Evolutionary conservation across 2,113 vertebrate species (phyloP).

Genomic region (human (Homo sapiens)): GRCh38 chr12:59173001-59173500

Average conservation of each 20-base stretch:
- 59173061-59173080: not conserved
- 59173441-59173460: not conserved
- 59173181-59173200: constrained; percentile 43
- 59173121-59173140: constrained; percentile 37
- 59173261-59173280: constrained; percentile 64
- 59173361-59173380: constrained; percentile 52
- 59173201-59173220: constrained; percentile 55
- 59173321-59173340: constrained; percentile 68
- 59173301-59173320: constrained; percentile 39
- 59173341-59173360: constrained; percentile 67
- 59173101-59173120: not conserved
- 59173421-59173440: not conserved
- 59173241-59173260: constrained; percentile 18
- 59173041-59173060: not conserved
- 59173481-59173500: constrained; percentile 49
- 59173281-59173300: constrained; percentile 27
- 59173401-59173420: not conserved
- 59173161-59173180: constrained; percentile 69
- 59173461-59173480: not conserved
- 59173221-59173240: constrained; percentile 34
- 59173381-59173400: constrained; percentile 50
- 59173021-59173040: not conserved
- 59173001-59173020: not conserved
- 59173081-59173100: not conserved
- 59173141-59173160: constrained; percentile 59